These are phyloP conservation scores for Camelus dromedarius DNA, from an alignment of 2,113 vertebrate genomes.

Conservation along the genomic window DNA sequence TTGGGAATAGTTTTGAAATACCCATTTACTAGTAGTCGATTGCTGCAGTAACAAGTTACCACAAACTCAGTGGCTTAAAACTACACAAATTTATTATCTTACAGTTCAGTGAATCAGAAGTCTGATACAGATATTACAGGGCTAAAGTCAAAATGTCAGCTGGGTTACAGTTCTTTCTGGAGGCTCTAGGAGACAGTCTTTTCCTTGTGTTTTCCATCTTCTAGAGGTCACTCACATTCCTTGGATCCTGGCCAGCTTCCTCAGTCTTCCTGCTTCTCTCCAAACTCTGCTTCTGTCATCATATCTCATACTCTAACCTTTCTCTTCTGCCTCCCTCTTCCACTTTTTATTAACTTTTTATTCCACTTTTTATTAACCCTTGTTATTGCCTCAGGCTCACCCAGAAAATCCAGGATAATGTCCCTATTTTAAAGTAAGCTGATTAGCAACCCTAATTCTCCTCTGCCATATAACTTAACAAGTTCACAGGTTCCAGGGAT, in stretches of 20 bases:
- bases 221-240: slow-evolving; percentile 9
- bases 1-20: slow-evolving; percentile 35
- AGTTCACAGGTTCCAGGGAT: neutral
- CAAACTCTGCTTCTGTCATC: slow-evolving; percentile 32
- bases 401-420: neutral
- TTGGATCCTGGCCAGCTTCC: neutral
- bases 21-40: slow-evolving; percentile 31
- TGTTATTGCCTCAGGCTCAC: neutral
- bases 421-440: slow-evolving; percentile 7
- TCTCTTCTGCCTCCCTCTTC: neutral
- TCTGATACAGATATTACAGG: neutral
- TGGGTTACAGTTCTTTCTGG: neutral
- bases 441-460: neutral
- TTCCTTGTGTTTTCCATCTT: slow-evolving; percentile 17
- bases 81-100: slow-evolving; percentile 32
- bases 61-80: slow-evolving; percentile 30
- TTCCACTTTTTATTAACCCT: neutral
- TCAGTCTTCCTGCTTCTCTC: neutral
- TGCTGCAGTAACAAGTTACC: neutral
- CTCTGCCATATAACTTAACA: neutral
- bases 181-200: neutral
- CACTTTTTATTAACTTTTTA: neutral
- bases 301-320: neutral
- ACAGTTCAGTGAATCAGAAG: neutral
- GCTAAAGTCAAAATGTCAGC: slow-evolving; percentile 31